Percentiles rank a stretch among this genome's conserved stretches.
phyloP scores from a whole-genome alignment of 2,797 vertebrate species.

The Cephalopachus bancanus region DNA sequence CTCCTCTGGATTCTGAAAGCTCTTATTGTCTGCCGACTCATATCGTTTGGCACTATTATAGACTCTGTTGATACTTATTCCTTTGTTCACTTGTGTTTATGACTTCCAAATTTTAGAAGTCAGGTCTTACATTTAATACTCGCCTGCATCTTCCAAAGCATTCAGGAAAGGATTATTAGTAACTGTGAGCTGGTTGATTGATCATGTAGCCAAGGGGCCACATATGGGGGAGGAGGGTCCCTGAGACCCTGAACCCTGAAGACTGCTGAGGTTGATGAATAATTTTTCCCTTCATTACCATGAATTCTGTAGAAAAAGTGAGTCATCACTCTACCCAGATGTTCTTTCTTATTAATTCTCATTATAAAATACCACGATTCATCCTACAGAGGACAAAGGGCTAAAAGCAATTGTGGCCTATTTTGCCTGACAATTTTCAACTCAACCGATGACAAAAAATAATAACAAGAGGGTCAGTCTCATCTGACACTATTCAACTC shows the following conservation, averaged over 20 bases:
- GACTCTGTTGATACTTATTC: neutral
- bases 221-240: fast-evolving
- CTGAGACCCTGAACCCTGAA: neutral
- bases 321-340: constrained; percentile 45
- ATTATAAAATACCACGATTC: neutral
- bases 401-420: neutral
- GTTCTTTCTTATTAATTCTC: constrained; percentile 69
- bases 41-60: neutral
- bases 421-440: constrained; percentile 54
- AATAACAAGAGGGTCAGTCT: neutral
- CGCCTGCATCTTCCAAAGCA: neutral
- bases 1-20: constrained; percentile 55
- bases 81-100: neutral
- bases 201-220: neutral
- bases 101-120: constrained; percentile 27
- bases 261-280: neutral
- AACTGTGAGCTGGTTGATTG: neutral
- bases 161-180: neutral
- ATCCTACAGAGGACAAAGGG: neutral
- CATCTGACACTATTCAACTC: neutral
- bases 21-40: neutral
- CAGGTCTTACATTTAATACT: neutral
- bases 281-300: constrained; percentile 39
- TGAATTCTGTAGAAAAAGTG: constrained; percentile 69
- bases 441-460: neutral